Base-by-base conservation (phyloP, 2,888 invertebrate genomes). In the Phaonia tiefii region DNA sequence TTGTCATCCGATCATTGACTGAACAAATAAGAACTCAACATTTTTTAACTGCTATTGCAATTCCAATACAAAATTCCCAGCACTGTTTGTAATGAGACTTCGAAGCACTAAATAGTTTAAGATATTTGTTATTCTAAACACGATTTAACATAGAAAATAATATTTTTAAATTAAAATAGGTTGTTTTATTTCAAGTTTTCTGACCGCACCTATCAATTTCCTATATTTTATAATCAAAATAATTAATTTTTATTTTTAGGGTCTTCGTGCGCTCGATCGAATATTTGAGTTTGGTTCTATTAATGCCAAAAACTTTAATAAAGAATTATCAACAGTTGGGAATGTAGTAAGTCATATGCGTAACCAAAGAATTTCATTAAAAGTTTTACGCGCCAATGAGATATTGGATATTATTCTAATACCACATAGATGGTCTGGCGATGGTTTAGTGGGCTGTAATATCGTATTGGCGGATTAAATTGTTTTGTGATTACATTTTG, bases 251-350 rank as follows among this genome's bases (percentile, higher is more conserved):
- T 49, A 13, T 89, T 54, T 89, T 1, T 44, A 96, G 96, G 96
- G 96, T 0, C 91, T 97, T 5, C 91, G 92, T 83, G 92, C 92
- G 42, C 92, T 93, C 15, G 97, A 97, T 89, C 92, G 93, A 82
- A 92, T 97, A 15, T 86, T 95, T 2, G 93, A 95, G 85, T 96
- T 97, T 89, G 97, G 97, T 5, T 95, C 96, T 0, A 91, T 97
- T 8, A 95, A 94, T 87, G 90, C 91, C 0, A 90, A 89, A 5
- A 97, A 97, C 90, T 97, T 95, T 87, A 92, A 92, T 60, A 92
- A 93, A 60, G 92, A 93, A 74, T 90, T 96, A 26, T 91, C 92
- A 0, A 95, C 96, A 88, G 93, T 97, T 60, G 93, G 93, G 0
- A 91, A 92, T 37, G 91, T 96, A 42, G 96, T 96, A 1, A 92